Evolutionary conservation across 37 sponge, comb jelly and placozoan species (phyloP).

Genomic region (Halisarca cf. caerulea): DNA sequence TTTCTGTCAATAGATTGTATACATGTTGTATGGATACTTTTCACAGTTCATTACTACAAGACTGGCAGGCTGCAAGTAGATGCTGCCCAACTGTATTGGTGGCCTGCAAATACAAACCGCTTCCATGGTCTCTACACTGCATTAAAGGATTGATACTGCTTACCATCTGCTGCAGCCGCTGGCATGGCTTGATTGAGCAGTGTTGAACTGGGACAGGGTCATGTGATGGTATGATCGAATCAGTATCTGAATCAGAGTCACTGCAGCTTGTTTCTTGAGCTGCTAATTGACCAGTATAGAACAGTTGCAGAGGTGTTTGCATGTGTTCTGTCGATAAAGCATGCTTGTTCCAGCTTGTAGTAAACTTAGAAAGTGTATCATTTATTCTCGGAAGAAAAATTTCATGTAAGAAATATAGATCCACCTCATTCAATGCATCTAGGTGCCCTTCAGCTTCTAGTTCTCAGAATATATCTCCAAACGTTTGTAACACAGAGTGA

Average conservation of each 20-base stretch:
- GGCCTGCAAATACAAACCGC: not conserved
- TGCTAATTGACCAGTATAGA: not conserved
- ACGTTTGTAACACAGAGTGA: not conserved
- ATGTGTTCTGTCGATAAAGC: constrained; percentile 18
- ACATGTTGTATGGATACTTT: too few species aligned
- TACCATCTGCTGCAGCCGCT: not conserved
- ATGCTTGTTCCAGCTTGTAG: constrained; percentile 34
- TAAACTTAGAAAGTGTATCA: not conserved
- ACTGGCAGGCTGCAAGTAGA: not conserved
- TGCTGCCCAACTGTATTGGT: constrained; percentile 7
- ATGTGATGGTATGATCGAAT: not conserved
- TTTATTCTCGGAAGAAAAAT: constrained; percentile 12
- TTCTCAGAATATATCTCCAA: constrained; percentile 2
- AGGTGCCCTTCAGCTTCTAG: constrained; percentile 1
- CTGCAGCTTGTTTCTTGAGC: not conserved
- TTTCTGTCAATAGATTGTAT: too few species aligned
- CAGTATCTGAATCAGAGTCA: not conserved
- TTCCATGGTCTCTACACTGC: not conserved
- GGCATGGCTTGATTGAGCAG: constrained; percentile 7
- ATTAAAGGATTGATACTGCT: too few species aligned
- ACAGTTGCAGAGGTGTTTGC: constrained; percentile 25
- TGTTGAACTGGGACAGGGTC: not conserved
- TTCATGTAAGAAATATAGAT: not conserved
- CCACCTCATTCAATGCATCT: constrained; percentile 4
- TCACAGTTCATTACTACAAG: too few species aligned